These are phyloP conservation scores for Pinctada fucata DNA, from an alignment of 2,888 invertebrate species.

Conservation along the genomic window DNA sequence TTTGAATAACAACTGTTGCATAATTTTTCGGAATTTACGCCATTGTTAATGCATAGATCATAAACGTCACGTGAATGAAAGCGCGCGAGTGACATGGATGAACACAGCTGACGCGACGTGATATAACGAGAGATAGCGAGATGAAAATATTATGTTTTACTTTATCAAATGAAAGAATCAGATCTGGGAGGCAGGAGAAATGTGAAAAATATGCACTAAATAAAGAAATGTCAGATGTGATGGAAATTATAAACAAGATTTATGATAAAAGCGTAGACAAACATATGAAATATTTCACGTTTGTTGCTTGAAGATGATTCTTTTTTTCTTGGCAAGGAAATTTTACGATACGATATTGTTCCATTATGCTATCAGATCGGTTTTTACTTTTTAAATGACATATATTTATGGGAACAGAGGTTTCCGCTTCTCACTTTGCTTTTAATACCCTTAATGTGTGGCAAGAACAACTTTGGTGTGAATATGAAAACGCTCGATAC, in stretches of 20 bases:
- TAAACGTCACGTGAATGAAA: conserved; percentile 22
- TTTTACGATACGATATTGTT: not conserved
- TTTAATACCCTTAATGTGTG: no score
- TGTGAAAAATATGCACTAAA: conserved; percentile 33
- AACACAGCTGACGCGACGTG: conserved; percentile 25
- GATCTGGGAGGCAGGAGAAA: conserved; percentile 9
- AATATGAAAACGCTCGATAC: no score
- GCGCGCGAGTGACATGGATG: conserved; percentile 29
- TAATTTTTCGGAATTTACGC: conserved; percentile 3
- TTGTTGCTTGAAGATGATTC: not conserved
- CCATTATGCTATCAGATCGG: not conserved
- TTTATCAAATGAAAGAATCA: conserved; percentile 8
- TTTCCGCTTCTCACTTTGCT: no score
- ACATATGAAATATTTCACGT: not conserved
- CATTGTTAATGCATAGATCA: conserved; percentile 20
- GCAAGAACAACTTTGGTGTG: no score
- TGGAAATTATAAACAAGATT: conserved; percentile 24
- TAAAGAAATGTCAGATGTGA: conserved; percentile 21
- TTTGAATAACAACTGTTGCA: not conserved
- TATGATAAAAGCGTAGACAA: conserved; percentile 2
- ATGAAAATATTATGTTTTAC: conserved; percentile 32
- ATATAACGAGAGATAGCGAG: conserved; percentile 27
- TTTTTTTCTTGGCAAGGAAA: not conserved
- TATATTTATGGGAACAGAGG: no score
- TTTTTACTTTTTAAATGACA: no score